Evolutionary conservation across 2,113 vertebrate genomes (phyloP).

Genomic region (Leucopsar rothschildi): DNA sequence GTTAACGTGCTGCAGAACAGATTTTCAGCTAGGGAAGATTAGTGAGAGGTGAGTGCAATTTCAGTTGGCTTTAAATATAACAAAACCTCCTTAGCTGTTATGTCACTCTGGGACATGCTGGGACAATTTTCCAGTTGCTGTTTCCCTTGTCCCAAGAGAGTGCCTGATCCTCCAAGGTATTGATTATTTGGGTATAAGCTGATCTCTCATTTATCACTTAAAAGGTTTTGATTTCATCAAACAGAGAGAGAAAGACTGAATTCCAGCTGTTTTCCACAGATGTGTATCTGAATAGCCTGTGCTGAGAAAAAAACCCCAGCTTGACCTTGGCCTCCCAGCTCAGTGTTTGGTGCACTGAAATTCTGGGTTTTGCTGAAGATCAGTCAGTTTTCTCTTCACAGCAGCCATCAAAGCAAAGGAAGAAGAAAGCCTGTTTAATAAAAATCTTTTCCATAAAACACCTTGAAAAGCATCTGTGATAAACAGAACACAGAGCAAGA

Average conservation of each 20-base stretch:
- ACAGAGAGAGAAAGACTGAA: not conserved
- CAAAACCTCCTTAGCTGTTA: not conserved
- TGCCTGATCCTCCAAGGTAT: not conserved
- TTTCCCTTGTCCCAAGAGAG: not conserved
- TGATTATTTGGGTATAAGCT: not conserved
- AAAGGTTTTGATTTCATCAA: conserved; percentile 33
- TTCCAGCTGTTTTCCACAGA: not conserved
- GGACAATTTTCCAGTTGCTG: not conserved
- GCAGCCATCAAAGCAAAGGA: conserved; percentile 39
- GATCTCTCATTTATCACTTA: not conserved
- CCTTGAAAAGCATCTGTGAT: conserved; percentile 39
- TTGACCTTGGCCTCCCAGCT: conserved; percentile 25
- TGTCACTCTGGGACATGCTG: not conserved
- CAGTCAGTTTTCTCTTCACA: conserved; percentile 27
- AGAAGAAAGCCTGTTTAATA: conserved; percentile 29
- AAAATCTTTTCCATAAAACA: conserved; percentile 21
- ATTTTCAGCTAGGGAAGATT: not conserved
- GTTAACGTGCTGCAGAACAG: not conserved
- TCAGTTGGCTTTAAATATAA: not conserved
- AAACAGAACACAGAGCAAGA: conserved; percentile 33
- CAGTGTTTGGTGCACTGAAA: not conserved
- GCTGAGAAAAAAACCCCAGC: not conserved
- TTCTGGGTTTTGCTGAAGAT: conserved; percentile 34
- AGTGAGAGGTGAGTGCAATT: not conserved
- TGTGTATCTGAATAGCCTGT: not conserved